Conservation (phyloP, 2,888 invertebrate genomes). For the Phortica magna region DNA sequence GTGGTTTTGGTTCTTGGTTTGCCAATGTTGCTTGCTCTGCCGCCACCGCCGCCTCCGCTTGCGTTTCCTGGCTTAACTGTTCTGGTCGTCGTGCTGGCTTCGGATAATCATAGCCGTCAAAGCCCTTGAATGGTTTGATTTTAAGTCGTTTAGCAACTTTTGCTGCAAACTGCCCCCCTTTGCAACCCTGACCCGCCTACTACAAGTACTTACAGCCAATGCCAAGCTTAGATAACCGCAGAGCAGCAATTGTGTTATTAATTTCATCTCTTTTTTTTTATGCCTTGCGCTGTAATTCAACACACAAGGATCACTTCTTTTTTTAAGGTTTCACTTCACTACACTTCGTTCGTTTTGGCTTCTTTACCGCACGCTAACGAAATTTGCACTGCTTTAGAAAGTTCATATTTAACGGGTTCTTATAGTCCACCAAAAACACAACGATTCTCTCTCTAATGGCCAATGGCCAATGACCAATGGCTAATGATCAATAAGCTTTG, state of each 20-base stretch:
- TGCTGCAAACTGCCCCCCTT: neutral
- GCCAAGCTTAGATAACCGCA: constrained; percentile 31
- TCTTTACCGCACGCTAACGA: constrained; percentile 48
- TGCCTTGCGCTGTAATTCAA: too few relatives aligned
- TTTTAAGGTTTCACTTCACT: neutral
- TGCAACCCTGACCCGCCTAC: neutral
- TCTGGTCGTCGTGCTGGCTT: constrained; percentile 52
- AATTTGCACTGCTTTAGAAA: constrained; percentile 60
- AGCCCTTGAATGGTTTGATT: constrained; percentile 26
- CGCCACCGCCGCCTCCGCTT: neutral
- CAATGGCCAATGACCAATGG: too few relatives aligned
- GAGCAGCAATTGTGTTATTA: constrained; percentile 21
- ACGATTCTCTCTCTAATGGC: too few relatives aligned
- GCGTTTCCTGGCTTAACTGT: neutral
- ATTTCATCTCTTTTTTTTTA: constrained; percentile 14
- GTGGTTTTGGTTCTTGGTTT: constrained; percentile 33
- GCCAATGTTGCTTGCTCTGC: constrained; percentile 5
- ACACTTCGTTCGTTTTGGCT: neutral
- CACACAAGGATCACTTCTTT: neutral
- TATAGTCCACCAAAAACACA: constrained; percentile 56
- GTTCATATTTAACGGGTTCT: constrained; percentile 57
- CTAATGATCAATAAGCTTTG: too few relatives aligned
- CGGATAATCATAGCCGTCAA: constrained; percentile 53
- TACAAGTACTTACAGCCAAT: constrained; percentile 12
- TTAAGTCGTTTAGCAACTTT: neutral